A percentile compares a stretch with the other conserved stretches of the same genome.
These are phyloP conservation scores for Xylophagus ater DNA, from an alignment of 2,888 invertebrate genomes.

Conservation along the genomic window DNA sequence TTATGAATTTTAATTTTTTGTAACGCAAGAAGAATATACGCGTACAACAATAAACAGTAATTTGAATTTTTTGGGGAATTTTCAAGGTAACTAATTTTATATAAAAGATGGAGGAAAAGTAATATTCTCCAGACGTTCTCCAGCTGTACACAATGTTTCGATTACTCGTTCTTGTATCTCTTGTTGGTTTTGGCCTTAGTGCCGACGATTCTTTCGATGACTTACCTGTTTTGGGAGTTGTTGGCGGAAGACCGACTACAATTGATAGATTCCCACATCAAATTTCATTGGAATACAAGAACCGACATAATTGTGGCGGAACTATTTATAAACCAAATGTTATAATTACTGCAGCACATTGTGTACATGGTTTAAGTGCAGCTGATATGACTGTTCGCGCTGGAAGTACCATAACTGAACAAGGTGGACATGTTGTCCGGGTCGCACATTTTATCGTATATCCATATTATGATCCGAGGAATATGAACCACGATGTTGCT, in stretches of 20 bases:
- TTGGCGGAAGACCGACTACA: slow-evolving; percentile 26
- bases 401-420: slow-evolving; percentile 40
- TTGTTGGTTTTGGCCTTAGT: too few relatives aligned
- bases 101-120: too few relatives aligned
- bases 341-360: slow-evolving; percentile 51
- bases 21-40: too few relatives aligned
- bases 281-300: slow-evolving; percentile 29
- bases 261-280: slow-evolving; percentile 27
- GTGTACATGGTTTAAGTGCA: slow-evolving; percentile 32
- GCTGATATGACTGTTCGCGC: slow-evolving; percentile 37
- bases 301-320: slow-evolving; percentile 46
- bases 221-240: slow-evolving; percentile 32
- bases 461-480: slow-evolving; percentile 37
- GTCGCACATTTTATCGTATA: slow-evolving; percentile 26
- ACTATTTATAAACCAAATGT: slow-evolving; percentile 39
- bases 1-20: too few relatives aligned
- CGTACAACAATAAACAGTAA: too few relatives aligned
- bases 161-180: too few relatives aligned
- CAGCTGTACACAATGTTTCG: too few relatives aligned
- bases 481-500: slow-evolving; percentile 47
- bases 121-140: too few relatives aligned
- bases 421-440: slow-evolving; percentile 21
- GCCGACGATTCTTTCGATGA: too few relatives aligned
- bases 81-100: too few relatives aligned
- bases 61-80: too few relatives aligned